Base-by-base conservation (phyloP, 1,140 invertebrate species). In the Pseudomyrmex dendroicus region DNA sequence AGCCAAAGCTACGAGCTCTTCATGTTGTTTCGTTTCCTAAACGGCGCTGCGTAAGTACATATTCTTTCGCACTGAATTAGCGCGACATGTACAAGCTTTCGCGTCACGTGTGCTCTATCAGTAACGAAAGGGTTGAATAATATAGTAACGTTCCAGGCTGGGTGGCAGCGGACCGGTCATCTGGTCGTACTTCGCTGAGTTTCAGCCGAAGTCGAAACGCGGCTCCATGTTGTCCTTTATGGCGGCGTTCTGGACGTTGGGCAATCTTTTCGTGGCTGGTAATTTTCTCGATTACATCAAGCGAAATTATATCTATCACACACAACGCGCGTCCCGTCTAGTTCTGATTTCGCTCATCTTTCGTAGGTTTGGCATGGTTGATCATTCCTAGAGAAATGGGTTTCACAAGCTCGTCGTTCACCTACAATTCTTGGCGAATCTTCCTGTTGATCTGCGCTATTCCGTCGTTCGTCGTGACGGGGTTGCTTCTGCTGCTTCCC, bases 101-200 rank as follows among this genome's bases (percentile, higher is more conserved):
- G 12, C 13, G 7, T 54, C 9, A 63, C 12, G 4, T 63, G 22
- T 76, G n/a, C 46, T 66, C n/a, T 10, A 20, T 77, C 73, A 56
- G 44, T 66, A 80, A 72, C 20, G 54, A 80, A 70, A 80, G 17
- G 56, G 44, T 80, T 80, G 20, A 80, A 72, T 72, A 50, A 80
- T 80, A 59, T 35, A 80, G 66, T 72, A 84, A 72, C 54, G 35
- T 93, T 95, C 46, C 90, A 99, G 98, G 62, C 96, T 99, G 87
- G 98, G 98, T 84, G 98, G 98, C 72, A 98, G 98, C 91, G 98
- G 98, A 91, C 98, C 98, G 74, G 98, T 99, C 62, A 98, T 99
- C 91, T 99, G 98, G 97, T 98, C 98, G 2, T 99, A 99, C 92
- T 98, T 98, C 94, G 97, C 97, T 56, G 98, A 99, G 94, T 99